A percentile compares a stretch with the other conserved stretches of the same genome.
phyloP scores from a whole-genome alignment of 2,888 invertebrate species.

The Muschampia plurimacula region DNA sequence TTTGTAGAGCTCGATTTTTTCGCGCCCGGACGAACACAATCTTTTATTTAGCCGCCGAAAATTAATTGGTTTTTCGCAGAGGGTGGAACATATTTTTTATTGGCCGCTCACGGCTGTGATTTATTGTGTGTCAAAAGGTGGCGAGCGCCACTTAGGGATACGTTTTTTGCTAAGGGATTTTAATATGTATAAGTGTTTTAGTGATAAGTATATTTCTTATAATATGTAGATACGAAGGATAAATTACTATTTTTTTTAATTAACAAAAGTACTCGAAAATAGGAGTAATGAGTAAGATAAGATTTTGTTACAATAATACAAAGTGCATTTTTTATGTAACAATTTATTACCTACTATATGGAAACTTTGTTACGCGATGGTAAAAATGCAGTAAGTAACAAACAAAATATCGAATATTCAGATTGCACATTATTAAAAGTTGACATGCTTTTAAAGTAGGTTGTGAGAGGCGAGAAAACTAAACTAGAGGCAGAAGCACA shows the following conservation, averaged over 20 bases:
- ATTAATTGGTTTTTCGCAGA: slow-evolving; percentile 79
- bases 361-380: no score
- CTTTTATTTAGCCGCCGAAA: slow-evolving; percentile 82
- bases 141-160: slow-evolving; percentile 83
- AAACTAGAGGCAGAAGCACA: slow-evolving; percentile 58
- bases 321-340: no score
- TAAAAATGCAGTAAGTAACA: not conserved
- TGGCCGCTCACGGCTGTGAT: slow-evolving; percentile 83
- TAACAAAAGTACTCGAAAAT: no score
- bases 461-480: slow-evolving; percentile 52
- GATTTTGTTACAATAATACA: no score
- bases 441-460: slow-evolving; percentile 34
- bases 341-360: no score
- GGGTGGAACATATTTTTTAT: slow-evolving; percentile 85
- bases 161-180: slow-evolving; percentile 71
- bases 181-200: slow-evolving; percentile 46
- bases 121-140: slow-evolving; percentile 85
- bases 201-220: not conserved
- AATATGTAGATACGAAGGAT: no score
- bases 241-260: no score
- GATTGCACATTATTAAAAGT: slow-evolving; percentile 32
- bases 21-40: slow-evolving; percentile 76
- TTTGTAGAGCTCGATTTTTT: slow-evolving; percentile 59
- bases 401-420: slow-evolving; percentile 20
- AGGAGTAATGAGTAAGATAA: no score